Conservation (phyloP, 1,140 invertebrate species). For the Penaeus vannamei region DNA sequence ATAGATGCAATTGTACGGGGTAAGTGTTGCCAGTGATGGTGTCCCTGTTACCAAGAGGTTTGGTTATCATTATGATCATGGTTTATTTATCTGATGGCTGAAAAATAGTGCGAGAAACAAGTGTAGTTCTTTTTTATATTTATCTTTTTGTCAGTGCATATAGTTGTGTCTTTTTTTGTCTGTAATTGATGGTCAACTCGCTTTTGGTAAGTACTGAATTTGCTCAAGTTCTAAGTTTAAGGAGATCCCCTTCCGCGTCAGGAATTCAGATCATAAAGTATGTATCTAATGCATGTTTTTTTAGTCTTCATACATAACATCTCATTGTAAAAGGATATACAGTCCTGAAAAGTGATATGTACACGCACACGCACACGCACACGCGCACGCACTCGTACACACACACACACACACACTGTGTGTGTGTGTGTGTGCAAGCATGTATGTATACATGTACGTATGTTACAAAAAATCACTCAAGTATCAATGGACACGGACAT, state of each 20-base stretch:
- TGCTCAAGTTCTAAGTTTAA: not conserved
- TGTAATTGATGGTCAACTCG: not conserved
- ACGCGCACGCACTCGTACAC: no score
- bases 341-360: no score
- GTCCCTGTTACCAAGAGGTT: not conserved
- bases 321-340: no score
- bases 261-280: no score
- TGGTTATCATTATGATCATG: not conserved
- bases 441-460: no score
- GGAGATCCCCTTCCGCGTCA: not conserved
- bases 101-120: not conserved
- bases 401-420: no score
- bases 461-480: no score
- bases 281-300: not conserved
- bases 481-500: no score
- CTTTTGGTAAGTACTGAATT: not conserved
- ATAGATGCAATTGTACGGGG: conserved; percentile 64
- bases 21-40: conserved; percentile 37
- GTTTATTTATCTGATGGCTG: not conserved
- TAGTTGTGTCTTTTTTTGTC: not conserved
- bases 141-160: not conserved
- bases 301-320: not conserved
- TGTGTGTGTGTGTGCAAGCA: no score
- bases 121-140: not conserved
- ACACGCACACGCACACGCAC: no score